Evolutionary conservation across 2,797 vertebrate genomes (phyloP).

Genomic region (Enoplosus armatus): DNA sequence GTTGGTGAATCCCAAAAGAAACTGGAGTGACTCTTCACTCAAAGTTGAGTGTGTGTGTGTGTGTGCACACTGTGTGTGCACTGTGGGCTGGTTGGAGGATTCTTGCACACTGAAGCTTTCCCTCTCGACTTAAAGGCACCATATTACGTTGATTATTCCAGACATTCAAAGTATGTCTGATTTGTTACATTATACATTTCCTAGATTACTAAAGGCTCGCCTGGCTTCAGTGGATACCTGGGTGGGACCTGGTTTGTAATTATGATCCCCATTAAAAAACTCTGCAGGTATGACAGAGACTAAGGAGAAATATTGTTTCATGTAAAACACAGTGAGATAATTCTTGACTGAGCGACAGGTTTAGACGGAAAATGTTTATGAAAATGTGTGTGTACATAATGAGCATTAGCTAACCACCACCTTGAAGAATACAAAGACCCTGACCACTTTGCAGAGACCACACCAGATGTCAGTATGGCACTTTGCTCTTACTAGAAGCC

Average conservation of each 20-base stretch:
- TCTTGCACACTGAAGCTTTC: not conserved
- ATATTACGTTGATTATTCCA: not conserved
- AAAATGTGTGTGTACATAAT: constrained; percentile 7
- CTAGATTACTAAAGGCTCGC: no score
- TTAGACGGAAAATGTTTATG: not conserved
- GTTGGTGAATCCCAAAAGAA: constrained; percentile 21
- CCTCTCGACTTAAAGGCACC: not conserved
- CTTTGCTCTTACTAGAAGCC: not conserved
- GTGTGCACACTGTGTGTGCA: not conserved
- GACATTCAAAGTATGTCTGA: not conserved
- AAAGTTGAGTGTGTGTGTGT: not conserved
- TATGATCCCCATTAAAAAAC: not conserved
- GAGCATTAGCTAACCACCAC: not conserved
- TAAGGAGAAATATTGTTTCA: not conserved
- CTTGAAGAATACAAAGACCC: not conserved
- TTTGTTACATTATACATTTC: not conserved
- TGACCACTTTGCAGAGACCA: not conserved
- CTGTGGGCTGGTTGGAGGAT: not conserved
- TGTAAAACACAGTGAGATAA: not conserved
- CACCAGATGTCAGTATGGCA: not conserved
- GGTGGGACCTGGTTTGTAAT: not conserved
- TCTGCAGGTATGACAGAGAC: not conserved
- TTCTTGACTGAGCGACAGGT: not conserved
- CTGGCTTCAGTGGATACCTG: not conserved
- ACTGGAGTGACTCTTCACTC: constrained; percentile 16